A percentile compares a stretch with the other conserved stretches of the same genome.
These are phyloP conservation scores for Ips typographus DNA, from an alignment of 1,140 invertebrate genomes.

Conservation along the genomic window DNA sequence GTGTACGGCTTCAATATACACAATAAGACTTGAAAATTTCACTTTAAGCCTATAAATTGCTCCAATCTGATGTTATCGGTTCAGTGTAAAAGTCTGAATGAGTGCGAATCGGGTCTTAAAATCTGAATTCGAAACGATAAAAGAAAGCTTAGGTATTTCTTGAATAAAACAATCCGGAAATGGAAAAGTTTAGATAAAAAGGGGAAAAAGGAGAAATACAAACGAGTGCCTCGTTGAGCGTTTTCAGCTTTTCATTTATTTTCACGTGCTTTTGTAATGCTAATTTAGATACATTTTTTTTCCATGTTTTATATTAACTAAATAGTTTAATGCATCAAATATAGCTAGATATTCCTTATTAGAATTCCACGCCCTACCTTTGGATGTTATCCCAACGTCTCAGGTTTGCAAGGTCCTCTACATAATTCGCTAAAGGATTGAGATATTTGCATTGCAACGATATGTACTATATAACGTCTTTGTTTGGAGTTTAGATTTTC, in stretches of 20 bases:
- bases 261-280: too few relatives aligned
- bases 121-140: slow-evolving; percentile 9
- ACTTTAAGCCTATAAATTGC: too few relatives aligned
- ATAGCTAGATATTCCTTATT: background rate
- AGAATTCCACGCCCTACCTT: slow-evolving; percentile 1
- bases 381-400: slow-evolving; percentile 9
- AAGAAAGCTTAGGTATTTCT: background rate
- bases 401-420: background rate
- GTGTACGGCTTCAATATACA: too few relatives aligned
- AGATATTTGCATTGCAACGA: slow-evolving; percentile 40
- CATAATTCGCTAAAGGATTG: slow-evolving; percentile 37
- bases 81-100: background rate
- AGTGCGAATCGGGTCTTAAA: slow-evolving; percentile 13
- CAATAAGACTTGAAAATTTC: too few relatives aligned
- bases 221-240: background rate
- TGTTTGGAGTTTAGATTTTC: slow-evolving; percentile 40
- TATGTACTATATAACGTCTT: slow-evolving; percentile 38
- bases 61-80: too few relatives aligned
- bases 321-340: background rate
- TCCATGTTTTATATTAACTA: background rate
- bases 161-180: slow-evolving; percentile 17
- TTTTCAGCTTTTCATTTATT: background rate
- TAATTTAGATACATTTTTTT: background rate
- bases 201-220: slow-evolving; percentile 11
- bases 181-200: slow-evolving; percentile 17